Conservation (phyloP, 2,888 invertebrate genomes). For the Aricia artaxerxes region DNA sequence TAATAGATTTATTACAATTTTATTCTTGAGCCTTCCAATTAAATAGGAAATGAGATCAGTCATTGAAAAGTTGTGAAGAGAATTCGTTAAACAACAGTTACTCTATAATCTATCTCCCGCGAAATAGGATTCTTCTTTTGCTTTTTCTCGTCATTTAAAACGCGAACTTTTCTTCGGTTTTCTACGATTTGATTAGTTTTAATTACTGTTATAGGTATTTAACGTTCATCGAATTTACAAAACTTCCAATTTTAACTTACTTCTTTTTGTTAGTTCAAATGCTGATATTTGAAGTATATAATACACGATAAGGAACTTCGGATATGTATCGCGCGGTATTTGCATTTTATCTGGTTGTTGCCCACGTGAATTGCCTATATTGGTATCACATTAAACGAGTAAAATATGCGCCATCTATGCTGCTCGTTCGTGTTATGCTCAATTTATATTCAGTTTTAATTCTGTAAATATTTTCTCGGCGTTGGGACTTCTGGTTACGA, state of each 20-base stretch:
- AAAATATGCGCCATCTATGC: slow-evolving; percentile 20
- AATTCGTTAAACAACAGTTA: not conserved
- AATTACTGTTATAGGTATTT: not conserved
- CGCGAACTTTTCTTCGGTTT: too few relatives aligned
- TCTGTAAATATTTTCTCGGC: not conserved
- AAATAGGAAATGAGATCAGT: not conserved
- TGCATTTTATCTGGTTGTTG: slow-evolving; percentile 26
- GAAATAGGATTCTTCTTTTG: not conserved
- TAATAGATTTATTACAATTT: slow-evolving; percentile 16
- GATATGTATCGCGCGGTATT: slow-evolving; percentile 16
- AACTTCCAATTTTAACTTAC: not conserved
- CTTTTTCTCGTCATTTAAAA: not conserved
- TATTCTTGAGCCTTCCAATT: not conserved
- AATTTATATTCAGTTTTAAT: not conserved
- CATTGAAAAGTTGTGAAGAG: not conserved
- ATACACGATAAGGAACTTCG: slow-evolving; percentile 18
- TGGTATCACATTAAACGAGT: slow-evolving; percentile 2
- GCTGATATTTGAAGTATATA: not conserved
- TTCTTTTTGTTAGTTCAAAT: not conserved
- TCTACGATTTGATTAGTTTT: not conserved
- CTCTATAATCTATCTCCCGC: not conserved
- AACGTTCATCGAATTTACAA: too few relatives aligned
- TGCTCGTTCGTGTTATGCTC: not conserved
- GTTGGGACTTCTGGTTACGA: not conserved
- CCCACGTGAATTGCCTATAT: slow-evolving; percentile 25